phyloP scores from a whole-genome alignment of 2,888 invertebrate species.

The Ophraella communa region DNA sequence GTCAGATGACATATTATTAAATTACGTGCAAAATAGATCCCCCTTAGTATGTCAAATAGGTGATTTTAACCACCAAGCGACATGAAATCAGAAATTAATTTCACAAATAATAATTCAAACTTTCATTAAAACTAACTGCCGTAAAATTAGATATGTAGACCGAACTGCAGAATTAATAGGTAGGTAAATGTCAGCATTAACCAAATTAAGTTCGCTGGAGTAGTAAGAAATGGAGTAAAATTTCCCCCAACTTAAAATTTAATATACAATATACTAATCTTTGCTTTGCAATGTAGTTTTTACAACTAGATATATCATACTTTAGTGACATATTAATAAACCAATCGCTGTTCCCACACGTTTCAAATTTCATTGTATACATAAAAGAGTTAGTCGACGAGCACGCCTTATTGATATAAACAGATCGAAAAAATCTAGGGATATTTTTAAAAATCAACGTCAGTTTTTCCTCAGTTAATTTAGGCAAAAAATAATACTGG shows the following conservation, averaged over 20 bases:
- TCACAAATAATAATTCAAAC: too few species aligned
- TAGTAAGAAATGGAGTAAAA: neutral
- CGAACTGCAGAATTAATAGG: neutral
- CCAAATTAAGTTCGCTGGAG: neutral
- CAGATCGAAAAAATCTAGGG: too few species aligned
- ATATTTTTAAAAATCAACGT: too few species aligned
- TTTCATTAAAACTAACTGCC: neutral
- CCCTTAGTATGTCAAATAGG: too few species aligned
- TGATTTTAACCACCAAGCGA: too few species aligned
- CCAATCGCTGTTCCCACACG: neutral
- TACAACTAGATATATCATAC: neutral
- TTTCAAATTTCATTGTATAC: conserved; percentile 1
- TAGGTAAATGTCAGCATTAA: neutral
- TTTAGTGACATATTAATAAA: too few species aligned
- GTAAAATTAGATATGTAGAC: neutral
- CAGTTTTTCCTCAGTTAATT: too few species aligned
- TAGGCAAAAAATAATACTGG: too few species aligned
- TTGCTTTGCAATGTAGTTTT: neutral
- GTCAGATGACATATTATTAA: too few species aligned
- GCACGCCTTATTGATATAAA: too few species aligned
- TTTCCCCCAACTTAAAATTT: neutral
- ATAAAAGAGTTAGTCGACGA: neutral
- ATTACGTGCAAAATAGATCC: too few species aligned
- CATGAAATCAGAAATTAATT: too few species aligned
- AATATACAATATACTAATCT: neutral